Evolutionary conservation across 1,140 invertebrate species (phyloP), one percentile per base, ranked within the genome.

Genomic region (Bemisia tabaci): DNA sequence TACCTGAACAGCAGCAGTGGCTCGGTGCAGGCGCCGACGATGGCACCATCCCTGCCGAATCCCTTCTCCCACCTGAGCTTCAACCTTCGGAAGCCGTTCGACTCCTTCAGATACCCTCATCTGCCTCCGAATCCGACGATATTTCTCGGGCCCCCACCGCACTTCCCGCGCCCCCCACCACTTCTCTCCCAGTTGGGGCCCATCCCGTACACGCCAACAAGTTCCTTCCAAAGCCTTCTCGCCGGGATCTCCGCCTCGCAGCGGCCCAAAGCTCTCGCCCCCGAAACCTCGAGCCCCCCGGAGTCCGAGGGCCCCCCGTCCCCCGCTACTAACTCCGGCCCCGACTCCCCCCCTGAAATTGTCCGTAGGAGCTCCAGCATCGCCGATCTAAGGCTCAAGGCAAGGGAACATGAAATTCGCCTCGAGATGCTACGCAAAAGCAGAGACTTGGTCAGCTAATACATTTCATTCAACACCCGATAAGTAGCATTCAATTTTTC

Each of bases 321-420:
- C 2, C 62, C 80, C 71, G 63, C 80, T 68, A 68, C 75, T 64
- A 72, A 77, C 59, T 63, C 75, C 58, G 71, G 75, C n/a, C 75
- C 77, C 2, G 75, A 69, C 22, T 79, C 72, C 59, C 77, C 74
- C 65, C 71, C 70, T 11, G 88, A 85, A 73, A 84, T 88, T 67
- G 93, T 95, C 77, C 82, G 92, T 67, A 80, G 93, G 68, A 90
- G 87, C 71, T 92, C 89, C 24, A 95, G 92, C 71, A 95, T 97
- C 65, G 92, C 92, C 0, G 89, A 92, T 0, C 79, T 98, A 2
- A 79, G 95, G 65, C 81, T 95, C 27, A 94, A 95, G 70, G 94
- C 95, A 0, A 82, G 94, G 9, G 94, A 97, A 77, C 94, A 97
- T 76, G 92, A 95, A 75, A 78, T 94, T 48, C 33, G 33, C 5